Evolutionary conservation across 2,888 invertebrate genomes (phyloP), one percentile per base, ranked within the genome.

Genomic region (Orthonevra nobilis): DNA sequence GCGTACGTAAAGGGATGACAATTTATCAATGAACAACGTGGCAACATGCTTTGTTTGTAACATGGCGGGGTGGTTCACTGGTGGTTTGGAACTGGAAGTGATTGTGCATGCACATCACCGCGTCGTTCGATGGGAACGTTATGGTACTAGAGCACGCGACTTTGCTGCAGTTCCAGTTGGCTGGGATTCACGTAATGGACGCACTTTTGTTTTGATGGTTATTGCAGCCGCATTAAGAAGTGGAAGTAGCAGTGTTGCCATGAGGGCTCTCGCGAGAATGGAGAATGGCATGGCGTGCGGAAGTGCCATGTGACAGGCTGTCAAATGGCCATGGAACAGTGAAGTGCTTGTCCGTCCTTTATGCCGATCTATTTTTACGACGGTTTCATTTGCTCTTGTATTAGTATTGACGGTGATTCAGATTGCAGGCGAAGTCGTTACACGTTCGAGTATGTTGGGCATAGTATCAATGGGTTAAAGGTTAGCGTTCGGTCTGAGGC

Each of bases 141-240:
- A 72, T 64, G 48, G 40, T 14, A 38, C 10, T 6, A 26, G 56
- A 50, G 64, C 72, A 72, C 64, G 72, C 72, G 26, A 72, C 30
- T 26, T n/a, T n/a, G 48, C 32, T 30, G 46, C 30, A 28, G 23
- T 36, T 15, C 30, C 20, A 23, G 12, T 19, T 38, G 23, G 9
- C 2, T 1, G 44, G 30, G 42, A 58, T 28, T 52, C 30, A n/a
- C n/a, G 36, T 68, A 66, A 68, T 74, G 73, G 73, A 74, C 73
- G 66, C 73, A 74, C 68, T 74, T 74, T 66, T 68, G 66, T 54
- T 74, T 66, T 52, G 66, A 74, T 74, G 52, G 73, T 74, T 74
- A 74, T 74, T 74, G 73, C 66, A 68, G 60, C 46, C 42, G 66
- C 73, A 66, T 68, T 74, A 68, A 74, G 73, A 58, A 73, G 58